Base-by-base conservation (phyloP, 2,797 vertebrate genomes). In the Psittacula derbiana region DNA sequence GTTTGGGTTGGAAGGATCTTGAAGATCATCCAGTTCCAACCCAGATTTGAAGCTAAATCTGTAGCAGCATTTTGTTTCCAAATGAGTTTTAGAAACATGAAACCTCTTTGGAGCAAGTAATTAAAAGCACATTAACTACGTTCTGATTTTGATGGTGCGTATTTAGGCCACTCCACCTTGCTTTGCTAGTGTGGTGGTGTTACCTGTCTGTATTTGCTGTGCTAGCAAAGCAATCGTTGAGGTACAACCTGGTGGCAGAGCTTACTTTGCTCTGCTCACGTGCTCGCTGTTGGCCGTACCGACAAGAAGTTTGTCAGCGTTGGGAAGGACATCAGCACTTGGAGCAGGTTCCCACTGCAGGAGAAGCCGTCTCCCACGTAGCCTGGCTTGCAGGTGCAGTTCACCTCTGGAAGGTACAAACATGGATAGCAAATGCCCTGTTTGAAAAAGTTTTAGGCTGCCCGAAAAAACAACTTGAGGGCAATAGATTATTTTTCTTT, bases 341-440 rank as follows among this genome's bases (percentile, higher is more conserved):
- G 99, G 80, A 99, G 95, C 86, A 99, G 96, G 97, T 99, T 99
- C 61, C 99, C 99, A 0, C 96, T 98, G 47, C 99, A 99, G 8
- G 95, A 97, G 95, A 98, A 96, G 57, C 99, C 99, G 0, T 99
- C 98, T 41, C 99, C 99, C 62, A 99, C 95, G 2, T 98, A 99
- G 86, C 99, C 99, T 2, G 23, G 64, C 81, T 98, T 98, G 97
- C 99, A 99, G 88, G 98, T 98, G 80, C 99, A 99, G 79, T 97
- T 97, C 91, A 99, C 98, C 78, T 99, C 99, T 99, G 97, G 72
- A 97, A 96, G 58, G 86, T n/a, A 96, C 41, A 93, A 90, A 66
- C 47, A 83, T 23, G 50, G 10, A 24, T 3, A 89, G 65, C 55
- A 86, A 73, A 61, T 0, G 4, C 2, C 9, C 25, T 53, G 60